phyloP scores from a whole-genome alignment of 1,140 invertebrate species.

The Apocrypta bakeri region DNA sequence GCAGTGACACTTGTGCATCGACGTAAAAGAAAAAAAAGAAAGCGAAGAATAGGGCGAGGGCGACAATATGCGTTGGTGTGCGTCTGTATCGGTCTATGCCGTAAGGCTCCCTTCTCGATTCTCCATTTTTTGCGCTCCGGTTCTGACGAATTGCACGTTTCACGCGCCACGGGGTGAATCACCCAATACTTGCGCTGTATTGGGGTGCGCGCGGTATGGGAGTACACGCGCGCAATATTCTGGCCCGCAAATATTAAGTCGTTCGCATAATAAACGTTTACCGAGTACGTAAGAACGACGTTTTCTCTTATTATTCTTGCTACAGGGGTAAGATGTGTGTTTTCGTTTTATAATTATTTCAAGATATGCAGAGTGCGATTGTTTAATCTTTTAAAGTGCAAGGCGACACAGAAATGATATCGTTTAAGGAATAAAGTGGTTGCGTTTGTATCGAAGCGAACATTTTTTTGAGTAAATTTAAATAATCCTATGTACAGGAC shows the following conservation, averaged over 20 bases:
- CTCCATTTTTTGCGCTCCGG: background rate
- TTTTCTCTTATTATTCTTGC: background rate
- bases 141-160: background rate
- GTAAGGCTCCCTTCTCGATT: background rate
- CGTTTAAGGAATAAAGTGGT: no score
- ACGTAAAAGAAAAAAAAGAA: background rate
- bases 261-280: background rate
- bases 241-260: background rate
- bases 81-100: background rate
- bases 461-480: no score
- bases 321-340: no score
- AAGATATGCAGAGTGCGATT: no score
- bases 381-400: no score
- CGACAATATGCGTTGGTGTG: background rate
- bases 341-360: no score
- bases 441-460: no score
- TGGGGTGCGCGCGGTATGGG: background rate
- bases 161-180: background rate
- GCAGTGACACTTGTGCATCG: background rate
- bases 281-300: background rate
- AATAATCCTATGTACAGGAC: no score
- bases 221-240: background rate
- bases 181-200: background rate
- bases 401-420: no score
- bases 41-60: background rate